Base-by-base conservation (phyloP, 1,140 invertebrate species). In the Drosophila bipectinata region DNA sequence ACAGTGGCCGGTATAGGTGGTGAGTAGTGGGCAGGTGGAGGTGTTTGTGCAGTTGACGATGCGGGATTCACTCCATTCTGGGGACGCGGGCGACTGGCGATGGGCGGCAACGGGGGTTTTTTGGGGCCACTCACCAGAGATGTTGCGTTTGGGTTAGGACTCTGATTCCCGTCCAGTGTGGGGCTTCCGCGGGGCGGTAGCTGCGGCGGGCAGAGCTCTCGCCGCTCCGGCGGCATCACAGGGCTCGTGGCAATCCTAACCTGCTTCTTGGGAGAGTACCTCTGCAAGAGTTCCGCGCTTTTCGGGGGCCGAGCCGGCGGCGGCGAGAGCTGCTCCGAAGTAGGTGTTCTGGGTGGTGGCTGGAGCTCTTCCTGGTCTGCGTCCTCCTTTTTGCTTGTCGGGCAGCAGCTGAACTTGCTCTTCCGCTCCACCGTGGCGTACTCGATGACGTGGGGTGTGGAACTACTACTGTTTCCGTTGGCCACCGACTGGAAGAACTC, bases 91-190 rank as follows among this genome's bases (percentile, higher is more conserved):
- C 94, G 93, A 69, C 93, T 94, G 21, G 95, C 94, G 48, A 95
- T 94, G 7, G 95, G 95, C 63, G 95, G 95, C 68, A 96, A 85
- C 10, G 95, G 95, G 41, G 95, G 95, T 91, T 95, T 96, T 88
- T 94, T 94, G 28, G 94, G 94, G 12, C 94, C 94, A 90, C 90
- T 91, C 84, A 91, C 88, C 90, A 18, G 47, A 21, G 39, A 24
- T 9, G 39, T 44, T 48, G 49, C 34, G 55, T 48, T 32, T 53
- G 59, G 6, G 44, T 55, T 26, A 34, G n/a, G 44, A 44, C 51
- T 37, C 62, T 48, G 59, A 14, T 45, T 48, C 5, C 57, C 44
- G 8, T 69, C 67, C 28, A 66, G 9, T 3, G 81, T 87, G 21
- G 61, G 77, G 93, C 89, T 82, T 94, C 80, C 51, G 93, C 95